A percentile compares a stretch with the other conserved stretches of the same genome.
Conservation (phyloP, 2,888 invertebrate genomes). For the Philopedon plagiatum region DNA sequence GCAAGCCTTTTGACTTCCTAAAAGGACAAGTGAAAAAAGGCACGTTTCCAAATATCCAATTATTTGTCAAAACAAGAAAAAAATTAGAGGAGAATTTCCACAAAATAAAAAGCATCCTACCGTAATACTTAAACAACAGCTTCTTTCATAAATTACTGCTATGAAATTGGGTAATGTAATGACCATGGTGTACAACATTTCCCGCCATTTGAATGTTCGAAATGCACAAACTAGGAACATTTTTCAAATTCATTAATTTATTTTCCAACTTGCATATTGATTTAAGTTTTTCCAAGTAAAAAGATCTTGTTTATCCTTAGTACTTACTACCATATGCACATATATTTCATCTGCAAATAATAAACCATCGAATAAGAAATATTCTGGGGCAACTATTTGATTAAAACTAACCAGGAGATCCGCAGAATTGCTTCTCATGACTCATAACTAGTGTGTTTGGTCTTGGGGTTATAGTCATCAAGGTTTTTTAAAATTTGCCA, state of each 20-base stretch:
- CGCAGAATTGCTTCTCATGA: slow-evolving; percentile 83
- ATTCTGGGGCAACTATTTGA: neutral
- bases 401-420: slow-evolving; percentile 71
- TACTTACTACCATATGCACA: slow-evolving; percentile 83
- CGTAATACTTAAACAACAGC: slow-evolving; percentile 84
- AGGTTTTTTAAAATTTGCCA: slow-evolving; percentile 46
- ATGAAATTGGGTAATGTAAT: slow-evolving; percentile 92
- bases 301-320: slow-evolving; percentile 69
- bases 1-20: too few species aligned
- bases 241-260: slow-evolving; percentile 71
- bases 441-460: slow-evolving; percentile 43
- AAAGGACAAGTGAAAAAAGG: too few species aligned
- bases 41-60: too few species aligned
- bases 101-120: slow-evolving; percentile 63
- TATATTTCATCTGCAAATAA: slow-evolving; percentile 76
- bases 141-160: slow-evolving; percentile 83
- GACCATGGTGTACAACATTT: slow-evolving; percentile 92
- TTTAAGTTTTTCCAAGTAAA: slow-evolving; percentile 73
- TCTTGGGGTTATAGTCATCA: slow-evolving; percentile 27
- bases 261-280: slow-evolving; percentile 86
- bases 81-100: too few species aligned
- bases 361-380: neutral
- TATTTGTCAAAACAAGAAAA: too few species aligned
- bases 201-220: slow-evolving; percentile 68
- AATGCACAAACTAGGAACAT: slow-evolving; percentile 75